phyloP scores from a whole-genome alignment of 1,140 invertebrate species.

The Trichogramma pretiosum region DNA sequence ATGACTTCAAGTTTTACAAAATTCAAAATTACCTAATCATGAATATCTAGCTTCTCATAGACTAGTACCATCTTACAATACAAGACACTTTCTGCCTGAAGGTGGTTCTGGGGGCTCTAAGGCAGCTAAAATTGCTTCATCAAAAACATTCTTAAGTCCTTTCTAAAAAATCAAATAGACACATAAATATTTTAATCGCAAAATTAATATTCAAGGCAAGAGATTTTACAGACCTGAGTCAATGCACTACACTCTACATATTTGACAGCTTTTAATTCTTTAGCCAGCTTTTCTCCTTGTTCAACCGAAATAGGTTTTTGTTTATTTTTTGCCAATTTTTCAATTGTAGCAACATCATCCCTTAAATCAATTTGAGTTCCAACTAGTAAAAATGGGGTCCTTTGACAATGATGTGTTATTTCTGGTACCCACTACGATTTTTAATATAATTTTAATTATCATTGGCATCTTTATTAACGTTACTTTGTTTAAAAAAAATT shows the following conservation, averaged over 20 bases:
- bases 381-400: conserved; percentile 93
- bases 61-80: conserved; percentile 59
- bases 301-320: conserved; percentile 94
- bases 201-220: not conserved
- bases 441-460: conserved; percentile 1
- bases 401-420: conserved; percentile 98
- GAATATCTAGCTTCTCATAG: conserved; percentile 10
- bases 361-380: conserved; percentile 97
- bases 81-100: conserved; percentile 81
- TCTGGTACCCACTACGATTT: conserved; percentile 91
- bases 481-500: conserved; percentile 1
- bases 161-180: conserved; percentile 56
- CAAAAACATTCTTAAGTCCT: conserved; percentile 99
- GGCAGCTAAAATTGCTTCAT: conserved; percentile 96
- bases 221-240: conserved; percentile 63
- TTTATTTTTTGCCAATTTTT: conserved; percentile 97
- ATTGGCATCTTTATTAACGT: not conserved
- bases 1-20: too few species aligned
- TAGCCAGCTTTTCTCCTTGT: conserved; percentile 92
- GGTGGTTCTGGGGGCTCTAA: conserved; percentile 90
- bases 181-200: not conserved
- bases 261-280: conserved; percentile 97
- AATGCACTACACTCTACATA: conserved; percentile 98
- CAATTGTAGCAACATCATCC: conserved; percentile 89
- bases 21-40: conserved; percentile 18